Conservation (phyloP, 1,140 invertebrate species). For the Batillaria attramentaria region DNA sequence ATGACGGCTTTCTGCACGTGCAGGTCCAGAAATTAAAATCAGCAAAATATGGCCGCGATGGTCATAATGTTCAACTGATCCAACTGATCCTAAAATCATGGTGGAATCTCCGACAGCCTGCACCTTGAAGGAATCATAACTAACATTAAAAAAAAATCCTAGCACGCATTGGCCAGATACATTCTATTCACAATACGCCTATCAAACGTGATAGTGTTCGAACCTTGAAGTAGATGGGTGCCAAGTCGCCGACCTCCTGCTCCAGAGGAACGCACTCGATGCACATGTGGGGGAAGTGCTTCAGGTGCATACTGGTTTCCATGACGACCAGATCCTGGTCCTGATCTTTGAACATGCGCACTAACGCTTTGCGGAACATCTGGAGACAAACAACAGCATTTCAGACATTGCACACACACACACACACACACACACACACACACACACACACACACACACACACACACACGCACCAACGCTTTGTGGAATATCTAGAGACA, state of each 20-base stretch:
- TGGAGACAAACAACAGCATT: conserved; percentile 70
- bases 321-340: conserved; percentile 91
- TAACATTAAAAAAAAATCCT: conserved; percentile 9
- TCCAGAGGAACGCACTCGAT: conserved; percentile 92
- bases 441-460: no score
- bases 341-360: conserved; percentile 80
- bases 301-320: conserved; percentile 85
- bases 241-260: conserved; percentile 84
- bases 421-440: no score
- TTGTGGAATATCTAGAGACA: no score
- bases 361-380: conserved; percentile 82
- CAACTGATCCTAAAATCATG: not conserved
- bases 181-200: not conserved
- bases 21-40: conserved; percentile 45
- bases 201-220: no score
- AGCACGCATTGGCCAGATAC: not conserved
- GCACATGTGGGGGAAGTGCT: conserved; percentile 86
- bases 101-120: not conserved
- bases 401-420: no score
- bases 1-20: conserved; percentile 94
- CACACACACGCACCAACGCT: no score
- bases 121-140: not conserved
- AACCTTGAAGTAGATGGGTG: conserved; percentile 96
- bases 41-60: not conserved
- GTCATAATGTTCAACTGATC: not conserved